Conservation (phyloP, 2,888 invertebrate genomes). For the Teleogryllus oceanicus region DNA sequence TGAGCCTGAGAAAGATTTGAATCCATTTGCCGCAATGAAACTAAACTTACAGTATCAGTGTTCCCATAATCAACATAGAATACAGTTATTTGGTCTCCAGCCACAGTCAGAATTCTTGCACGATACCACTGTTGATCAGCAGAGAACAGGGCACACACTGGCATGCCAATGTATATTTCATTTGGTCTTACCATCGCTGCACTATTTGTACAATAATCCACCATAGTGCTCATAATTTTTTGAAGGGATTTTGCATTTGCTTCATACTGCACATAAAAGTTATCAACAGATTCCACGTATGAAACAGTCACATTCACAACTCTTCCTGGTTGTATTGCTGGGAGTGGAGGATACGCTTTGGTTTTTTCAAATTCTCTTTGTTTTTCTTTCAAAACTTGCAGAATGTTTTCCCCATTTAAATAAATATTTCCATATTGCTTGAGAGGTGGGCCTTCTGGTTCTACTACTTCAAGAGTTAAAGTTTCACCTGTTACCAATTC, state of each 20-base stretch:
- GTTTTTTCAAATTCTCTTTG: slow-evolving; percentile 23
- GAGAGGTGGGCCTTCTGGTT: slow-evolving; percentile 66
- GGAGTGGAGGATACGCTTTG: slow-evolving; percentile 11
- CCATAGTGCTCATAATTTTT: slow-evolving; percentile 65
- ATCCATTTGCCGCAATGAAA: slow-evolving; percentile 61
- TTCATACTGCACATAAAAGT: slow-evolving; percentile 71
- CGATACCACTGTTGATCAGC: slow-evolving; percentile 87
- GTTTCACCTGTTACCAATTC: slow-evolving; percentile 62
- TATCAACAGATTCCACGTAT: slow-evolving; percentile 65
- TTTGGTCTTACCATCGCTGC: slow-evolving; percentile 45
- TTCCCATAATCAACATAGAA: slow-evolving; percentile 95
- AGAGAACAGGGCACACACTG: slow-evolving; percentile 77
- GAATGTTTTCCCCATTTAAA: slow-evolving; percentile 43
- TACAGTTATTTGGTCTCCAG: slow-evolving; percentile 51
- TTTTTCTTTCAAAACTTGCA: slow-evolving; percentile 39
- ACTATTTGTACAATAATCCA: slow-evolving; percentile 56
- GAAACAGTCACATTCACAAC: slow-evolving; percentile 54
- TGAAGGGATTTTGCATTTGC: slow-evolving; percentile 59
- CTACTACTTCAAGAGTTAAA: slow-evolving; percentile 62
- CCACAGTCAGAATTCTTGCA: slow-evolving; percentile 66
- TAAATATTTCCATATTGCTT: slow-evolving; percentile 73
- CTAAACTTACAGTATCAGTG: slow-evolving; percentile 68
- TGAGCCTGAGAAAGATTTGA: slow-evolving; percentile 59
- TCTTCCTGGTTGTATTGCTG: slow-evolving; percentile 22
- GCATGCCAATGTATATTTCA: slow-evolving; percentile 57